A percentile compares a stretch with the other conserved stretches of the same genome.
phyloP scores from a whole-genome alignment of 2,888 invertebrate species.

The Dasysyrphus albostriatus region DNA sequence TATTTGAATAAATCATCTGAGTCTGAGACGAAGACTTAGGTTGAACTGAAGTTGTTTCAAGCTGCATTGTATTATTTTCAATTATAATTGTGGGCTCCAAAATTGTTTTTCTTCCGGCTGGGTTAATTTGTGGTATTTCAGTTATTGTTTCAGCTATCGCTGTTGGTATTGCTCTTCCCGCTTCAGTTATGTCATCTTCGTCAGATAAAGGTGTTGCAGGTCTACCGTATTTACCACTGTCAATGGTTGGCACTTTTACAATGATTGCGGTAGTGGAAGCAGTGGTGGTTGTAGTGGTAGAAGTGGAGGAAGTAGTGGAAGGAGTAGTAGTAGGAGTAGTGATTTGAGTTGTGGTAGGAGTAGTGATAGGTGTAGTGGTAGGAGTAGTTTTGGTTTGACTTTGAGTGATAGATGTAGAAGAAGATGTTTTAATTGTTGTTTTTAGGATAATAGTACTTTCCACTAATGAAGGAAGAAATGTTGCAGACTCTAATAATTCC shows the following conservation, averaged over 20 bases:
- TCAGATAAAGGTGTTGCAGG: not conserved
- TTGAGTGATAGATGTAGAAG: not conserved
- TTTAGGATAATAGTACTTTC: not conserved
- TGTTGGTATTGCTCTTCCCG: not conserved
- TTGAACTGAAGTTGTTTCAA: not conserved
- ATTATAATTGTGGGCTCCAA: not conserved
- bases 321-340: not conserved
- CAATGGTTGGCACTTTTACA: too few species aligned
- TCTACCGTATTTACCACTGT: not conserved
- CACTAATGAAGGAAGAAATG: not conserved
- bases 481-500: not conserved
- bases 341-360: too few species aligned
- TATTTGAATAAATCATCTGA: not conserved
- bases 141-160: not conserved
- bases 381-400: slow-evolving; percentile 5
- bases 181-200: not conserved
- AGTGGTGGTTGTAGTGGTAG: not conserved
- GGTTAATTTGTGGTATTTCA: not conserved
- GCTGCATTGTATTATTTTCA: not conserved
- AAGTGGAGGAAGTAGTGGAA: not conserved
- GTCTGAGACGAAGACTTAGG: not conserved
- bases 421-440: not conserved
- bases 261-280: not conserved
- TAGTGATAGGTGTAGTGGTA: not conserved
- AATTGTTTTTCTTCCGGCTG: not conserved